Evolutionary conservation across 2,888 invertebrate genomes (phyloP).

Genomic region (Hirtodrosophila histrioides): DNA sequence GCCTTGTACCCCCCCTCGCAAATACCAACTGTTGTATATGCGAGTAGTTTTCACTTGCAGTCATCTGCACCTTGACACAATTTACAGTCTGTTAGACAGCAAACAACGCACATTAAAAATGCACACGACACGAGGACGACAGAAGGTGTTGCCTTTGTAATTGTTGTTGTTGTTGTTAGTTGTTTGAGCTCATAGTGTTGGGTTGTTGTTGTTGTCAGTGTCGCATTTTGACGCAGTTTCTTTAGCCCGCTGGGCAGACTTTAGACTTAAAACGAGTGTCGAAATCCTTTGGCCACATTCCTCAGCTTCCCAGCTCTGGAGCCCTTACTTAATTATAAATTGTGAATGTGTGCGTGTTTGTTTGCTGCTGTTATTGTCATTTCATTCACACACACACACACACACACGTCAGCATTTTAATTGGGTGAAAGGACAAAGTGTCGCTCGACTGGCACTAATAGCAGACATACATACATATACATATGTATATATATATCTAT

Average conservation of each 20-base stretch:
- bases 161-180: conserved; percentile 18
- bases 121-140: conserved; percentile 49
- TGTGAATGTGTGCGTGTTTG: conserved; percentile 4
- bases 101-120: conserved; percentile 70
- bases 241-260: conserved; percentile 44
- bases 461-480: neutral
- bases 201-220: conserved; percentile 36
- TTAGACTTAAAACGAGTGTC: conserved; percentile 41
- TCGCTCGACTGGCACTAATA: conserved; percentile 72
- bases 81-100: conserved; percentile 71
- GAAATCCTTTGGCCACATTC: conserved; percentile 42
- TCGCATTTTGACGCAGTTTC: conserved; percentile 66
- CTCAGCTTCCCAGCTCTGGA: conserved; percentile 29
- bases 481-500: conserved; percentile 48
- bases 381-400: conserved; percentile 21
- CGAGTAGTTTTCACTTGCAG: conserved; percentile 39
- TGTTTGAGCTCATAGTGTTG: conserved; percentile 5
- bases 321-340: conserved; percentile 66
- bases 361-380: conserved; percentile 33
- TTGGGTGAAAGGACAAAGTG: conserved; percentile 73
- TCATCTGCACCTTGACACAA: conserved; percentile 69
- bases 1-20: neutral
- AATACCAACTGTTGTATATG: conserved; percentile 12
- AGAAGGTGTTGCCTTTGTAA: conserved; percentile 38
- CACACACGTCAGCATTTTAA: conserved; percentile 61